A percentile compares a stretch with the other conserved stretches of the same genome.
Conservation (phyloP, 1,140 invertebrate species). For the Pseudomyrmex cubaensis region DNA sequence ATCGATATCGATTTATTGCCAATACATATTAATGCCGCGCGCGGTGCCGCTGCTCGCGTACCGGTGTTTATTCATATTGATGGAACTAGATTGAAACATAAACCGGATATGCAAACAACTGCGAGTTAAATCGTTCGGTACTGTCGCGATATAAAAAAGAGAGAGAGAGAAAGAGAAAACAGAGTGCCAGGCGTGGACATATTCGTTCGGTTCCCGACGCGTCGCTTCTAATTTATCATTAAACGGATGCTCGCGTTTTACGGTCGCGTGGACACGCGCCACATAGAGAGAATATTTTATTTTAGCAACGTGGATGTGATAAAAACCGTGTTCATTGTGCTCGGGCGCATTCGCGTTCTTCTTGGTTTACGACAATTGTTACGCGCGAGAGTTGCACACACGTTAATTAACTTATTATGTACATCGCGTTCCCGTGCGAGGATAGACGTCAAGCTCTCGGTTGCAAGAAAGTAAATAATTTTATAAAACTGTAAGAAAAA, state of each 20-base stretch:
- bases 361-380: constrained; percentile 22
- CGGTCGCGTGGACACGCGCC: constrained; percentile 35
- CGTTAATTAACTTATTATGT: constrained; percentile 30
- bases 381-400: background rate
- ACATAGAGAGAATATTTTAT: constrained; percentile 59
- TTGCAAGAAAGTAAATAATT: too few species aligned
- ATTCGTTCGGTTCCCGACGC: constrained; percentile 49
- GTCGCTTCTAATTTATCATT: constrained; percentile 59
- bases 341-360: constrained; percentile 12
- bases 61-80: constrained; percentile 83
- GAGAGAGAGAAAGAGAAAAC: constrained; percentile 6
- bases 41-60: constrained; percentile 73
- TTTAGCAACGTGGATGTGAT: constrained; percentile 36
- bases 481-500: too few species aligned
- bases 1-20: constrained; percentile 85
- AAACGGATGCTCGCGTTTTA: constrained; percentile 60
- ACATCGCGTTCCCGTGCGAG: background rate
- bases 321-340: constrained; percentile 49
- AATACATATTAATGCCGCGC: constrained; percentile 83
- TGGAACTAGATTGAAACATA: constrained; percentile 83
- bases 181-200: constrained; percentile 19
- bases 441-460: too few species aligned
- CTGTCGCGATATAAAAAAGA: constrained; percentile 50
- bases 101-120: constrained; percentile 82
- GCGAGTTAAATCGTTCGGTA: constrained; percentile 70